Conservation (phyloP, 1,140 invertebrate species). For the Octopus bimaculoides region DNA sequence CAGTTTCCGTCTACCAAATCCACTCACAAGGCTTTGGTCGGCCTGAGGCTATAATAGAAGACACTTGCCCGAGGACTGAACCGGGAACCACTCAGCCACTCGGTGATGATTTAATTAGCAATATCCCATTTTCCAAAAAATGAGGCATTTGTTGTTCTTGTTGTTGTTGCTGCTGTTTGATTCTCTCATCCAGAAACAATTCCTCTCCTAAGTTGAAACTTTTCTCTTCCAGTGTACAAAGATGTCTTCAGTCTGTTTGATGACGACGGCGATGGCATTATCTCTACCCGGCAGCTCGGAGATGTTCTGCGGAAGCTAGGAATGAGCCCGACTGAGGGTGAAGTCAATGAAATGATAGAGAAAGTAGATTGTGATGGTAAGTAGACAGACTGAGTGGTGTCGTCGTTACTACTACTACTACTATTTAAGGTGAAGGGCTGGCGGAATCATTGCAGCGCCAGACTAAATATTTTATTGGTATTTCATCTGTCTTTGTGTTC, state of each 20-base stretch:
- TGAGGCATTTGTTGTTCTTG: not conserved
- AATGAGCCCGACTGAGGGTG: slow-evolving; percentile 99
- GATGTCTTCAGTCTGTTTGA: slow-evolving; percentile 52
- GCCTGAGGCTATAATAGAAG: too few relatives aligned
- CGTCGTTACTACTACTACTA: too few relatives aligned
- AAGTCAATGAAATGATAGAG: slow-evolving; percentile 99
- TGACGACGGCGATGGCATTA: slow-evolving; percentile 92
- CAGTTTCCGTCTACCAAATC: too few relatives aligned
- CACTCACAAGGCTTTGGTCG: too few relatives aligned
- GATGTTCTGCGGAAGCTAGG: slow-evolving; percentile 98
- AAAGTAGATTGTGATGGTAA: slow-evolving; percentile 99
- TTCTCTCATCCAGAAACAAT: not conserved
- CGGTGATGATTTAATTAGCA: not conserved
- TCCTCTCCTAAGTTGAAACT: not conserved
- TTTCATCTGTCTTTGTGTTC: too few relatives aligned
- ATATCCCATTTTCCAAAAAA: not conserved
- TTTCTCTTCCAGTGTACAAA: slow-evolving; percentile 40
- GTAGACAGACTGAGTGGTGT: slow-evolving; percentile 39
- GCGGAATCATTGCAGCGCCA: too few relatives aligned
- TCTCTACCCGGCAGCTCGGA: slow-evolving; percentile 99
- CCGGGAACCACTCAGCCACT: not conserved
- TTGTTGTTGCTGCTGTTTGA: not conserved
- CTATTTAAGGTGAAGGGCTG: too few relatives aligned
- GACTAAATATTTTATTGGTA: too few relatives aligned
- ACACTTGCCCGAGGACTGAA: not conserved